Conservation (phyloP, 2,113 vertebrate genomes). For the Malaclemys terrapin region DNA sequence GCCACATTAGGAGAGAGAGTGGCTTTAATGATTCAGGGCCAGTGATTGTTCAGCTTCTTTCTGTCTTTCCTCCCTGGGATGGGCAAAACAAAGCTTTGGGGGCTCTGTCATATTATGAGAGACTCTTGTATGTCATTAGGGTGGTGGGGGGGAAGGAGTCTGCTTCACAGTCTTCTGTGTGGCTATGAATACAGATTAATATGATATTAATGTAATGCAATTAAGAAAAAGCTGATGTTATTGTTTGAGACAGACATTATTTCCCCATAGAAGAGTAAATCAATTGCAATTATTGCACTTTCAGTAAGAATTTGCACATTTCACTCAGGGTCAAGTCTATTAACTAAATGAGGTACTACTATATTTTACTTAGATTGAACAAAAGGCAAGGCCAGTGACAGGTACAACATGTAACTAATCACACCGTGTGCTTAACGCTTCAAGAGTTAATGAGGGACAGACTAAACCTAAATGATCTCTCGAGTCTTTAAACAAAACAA, state of each 20-base stretch:
- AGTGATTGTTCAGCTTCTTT: not conserved
- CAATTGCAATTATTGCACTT: slow-evolving; percentile 70
- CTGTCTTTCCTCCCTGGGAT: not conserved
- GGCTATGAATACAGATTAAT: slow-evolving; percentile 51
- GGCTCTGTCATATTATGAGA: not conserved
- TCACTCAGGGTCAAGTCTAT: slow-evolving; percentile 51
- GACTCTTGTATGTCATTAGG: not conserved
- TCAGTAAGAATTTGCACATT: slow-evolving; percentile 62
- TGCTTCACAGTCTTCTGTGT: slow-evolving; percentile 21
- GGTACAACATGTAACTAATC: slow-evolving; percentile 56
- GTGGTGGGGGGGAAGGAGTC: not conserved
- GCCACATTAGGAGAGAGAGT: not conserved
- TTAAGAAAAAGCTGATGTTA: slow-evolving; percentile 67
- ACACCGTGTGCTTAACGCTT: not conserved
- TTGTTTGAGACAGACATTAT: slow-evolving; percentile 70
- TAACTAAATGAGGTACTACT: slow-evolving; percentile 53
- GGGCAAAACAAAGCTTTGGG: not conserved
- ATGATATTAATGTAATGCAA: slow-evolving; percentile 63
- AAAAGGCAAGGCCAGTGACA: slow-evolving; percentile 59
- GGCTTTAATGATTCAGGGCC: not conserved
- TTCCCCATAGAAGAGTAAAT: slow-evolving; percentile 72
- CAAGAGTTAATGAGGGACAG: slow-evolving; percentile 72
- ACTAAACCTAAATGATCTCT: slow-evolving; percentile 43
- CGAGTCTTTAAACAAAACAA: not conserved
- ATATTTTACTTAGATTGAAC: slow-evolving; percentile 41